Conservation (phyloP, 1,140 invertebrate species). For the Phymastichus coffea region DNA sequence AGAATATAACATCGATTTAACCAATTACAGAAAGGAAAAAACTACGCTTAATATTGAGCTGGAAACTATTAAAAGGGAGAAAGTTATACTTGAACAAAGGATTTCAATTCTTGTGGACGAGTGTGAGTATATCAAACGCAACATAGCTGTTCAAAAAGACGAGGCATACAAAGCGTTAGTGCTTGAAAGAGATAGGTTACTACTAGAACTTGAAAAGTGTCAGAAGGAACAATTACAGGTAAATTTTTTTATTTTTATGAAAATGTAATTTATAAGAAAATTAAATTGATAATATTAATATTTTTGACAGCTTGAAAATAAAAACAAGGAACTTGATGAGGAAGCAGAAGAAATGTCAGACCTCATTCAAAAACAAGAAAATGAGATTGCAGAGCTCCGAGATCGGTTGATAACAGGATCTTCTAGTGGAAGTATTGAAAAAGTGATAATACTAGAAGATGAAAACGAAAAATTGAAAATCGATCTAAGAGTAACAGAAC, state of each 20-base stretch:
- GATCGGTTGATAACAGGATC: conserved; percentile 16
- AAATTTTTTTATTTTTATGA: conserved; percentile 1
- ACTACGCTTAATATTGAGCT: neutral
- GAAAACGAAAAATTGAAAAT: conserved; percentile 29
- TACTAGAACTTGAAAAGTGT: neutral
- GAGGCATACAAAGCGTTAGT: neutral
- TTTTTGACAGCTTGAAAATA: neutral
- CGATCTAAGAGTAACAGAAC: conserved; percentile 12
- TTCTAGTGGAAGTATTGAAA: conserved; percentile 18
- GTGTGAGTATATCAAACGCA: neutral
- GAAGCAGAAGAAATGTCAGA: conserved; percentile 39
- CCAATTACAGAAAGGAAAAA: conserved; percentile 14
- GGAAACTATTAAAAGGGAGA: conserved; percentile 6
- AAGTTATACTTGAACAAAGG: neutral
- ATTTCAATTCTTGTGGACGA: neutral
- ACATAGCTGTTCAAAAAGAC: neutral
- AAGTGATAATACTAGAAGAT: conserved; percentile 23
- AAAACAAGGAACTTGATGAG: conserved; percentile 24
- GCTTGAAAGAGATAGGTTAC: no score
- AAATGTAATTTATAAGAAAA: neutral
- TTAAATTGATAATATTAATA: neutral
- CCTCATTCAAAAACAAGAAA: conserved; percentile 32
- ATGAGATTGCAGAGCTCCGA: conserved; percentile 27
- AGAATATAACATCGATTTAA: conserved; percentile 15
- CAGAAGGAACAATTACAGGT: conserved; percentile 4